phyloP scores from a whole-genome alignment of 2,888 invertebrate species.

The Neuroscelio doddi region DNA sequence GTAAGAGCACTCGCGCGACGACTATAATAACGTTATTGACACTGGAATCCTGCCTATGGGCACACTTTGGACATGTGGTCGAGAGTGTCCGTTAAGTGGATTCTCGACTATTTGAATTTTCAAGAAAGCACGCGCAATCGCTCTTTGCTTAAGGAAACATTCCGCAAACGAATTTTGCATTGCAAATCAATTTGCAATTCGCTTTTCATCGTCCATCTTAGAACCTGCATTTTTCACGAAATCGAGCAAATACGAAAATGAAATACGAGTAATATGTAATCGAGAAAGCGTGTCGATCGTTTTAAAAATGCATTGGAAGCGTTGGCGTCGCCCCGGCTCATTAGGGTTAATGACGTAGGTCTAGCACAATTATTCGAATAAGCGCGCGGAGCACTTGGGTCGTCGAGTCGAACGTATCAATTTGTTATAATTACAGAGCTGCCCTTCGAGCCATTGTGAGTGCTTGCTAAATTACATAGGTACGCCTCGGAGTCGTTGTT shows the following conservation, averaged over 20 bases:
- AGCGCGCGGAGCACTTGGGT: slow-evolving; percentile 41
- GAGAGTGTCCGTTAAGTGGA: slow-evolving; percentile 60
- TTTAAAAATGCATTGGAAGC: slow-evolving; percentile 8
- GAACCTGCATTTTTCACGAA: background rate
- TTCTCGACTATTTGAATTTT: slow-evolving; percentile 59
- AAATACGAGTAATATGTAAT: no score
- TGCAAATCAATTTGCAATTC: background rate
- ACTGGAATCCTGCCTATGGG: slow-evolving; percentile 36
- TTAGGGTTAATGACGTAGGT: slow-evolving; percentile 64
- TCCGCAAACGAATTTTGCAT: background rate
- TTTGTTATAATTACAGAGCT: slow-evolving; percentile 63
- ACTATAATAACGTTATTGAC: slow-evolving; percentile 47
- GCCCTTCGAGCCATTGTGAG: slow-evolving; percentile 50
- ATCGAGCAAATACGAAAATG: slow-evolving; percentile 28
- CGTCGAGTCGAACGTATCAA: slow-evolving; percentile 59
- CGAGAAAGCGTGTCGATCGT: no score
- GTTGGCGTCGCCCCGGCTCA: slow-evolving; percentile 52
- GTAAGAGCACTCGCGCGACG: slow-evolving; percentile 38
- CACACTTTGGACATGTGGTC: slow-evolving; percentile 40
- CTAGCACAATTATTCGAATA: slow-evolving; percentile 59
- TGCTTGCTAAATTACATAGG: slow-evolving; percentile 57
- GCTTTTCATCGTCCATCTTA: background rate
- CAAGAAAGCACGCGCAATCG: slow-evolving; percentile 24
- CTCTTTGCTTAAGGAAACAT: background rate
- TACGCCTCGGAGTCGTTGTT: slow-evolving; percentile 17